phyloP scores from a whole-genome alignment of 2,113 vertebrate genomes.

The Paracanthobrama guichenoti region DNA sequence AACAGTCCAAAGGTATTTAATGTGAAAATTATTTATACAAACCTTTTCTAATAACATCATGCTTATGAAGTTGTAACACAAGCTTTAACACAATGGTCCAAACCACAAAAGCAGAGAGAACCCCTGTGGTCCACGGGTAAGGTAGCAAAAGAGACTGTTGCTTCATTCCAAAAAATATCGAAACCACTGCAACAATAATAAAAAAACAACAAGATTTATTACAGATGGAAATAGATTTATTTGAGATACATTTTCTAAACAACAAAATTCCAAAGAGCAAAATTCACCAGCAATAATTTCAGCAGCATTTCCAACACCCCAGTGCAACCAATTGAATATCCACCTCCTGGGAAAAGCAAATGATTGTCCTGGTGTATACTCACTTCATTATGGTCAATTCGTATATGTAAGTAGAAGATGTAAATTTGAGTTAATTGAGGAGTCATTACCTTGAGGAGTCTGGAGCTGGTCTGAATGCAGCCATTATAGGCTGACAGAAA shows the following conservation, averaged over 20 bases:
- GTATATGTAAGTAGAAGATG: background rate
- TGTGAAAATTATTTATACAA: background rate
- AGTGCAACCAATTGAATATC: constrained; percentile 85
- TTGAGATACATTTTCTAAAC: constrained; percentile 42
- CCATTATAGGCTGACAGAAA: constrained; percentile 79
- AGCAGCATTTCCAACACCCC: constrained; percentile 74
- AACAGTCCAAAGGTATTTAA: background rate
- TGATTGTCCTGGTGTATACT: background rate
- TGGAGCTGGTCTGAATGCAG: constrained; percentile 76
- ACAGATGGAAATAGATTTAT: background rate
- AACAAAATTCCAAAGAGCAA: background rate
- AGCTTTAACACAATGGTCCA: constrained; percentile 79
- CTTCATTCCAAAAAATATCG: constrained; percentile 81
- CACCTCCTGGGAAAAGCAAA: constrained; percentile 71
- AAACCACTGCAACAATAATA: constrained; percentile 59
- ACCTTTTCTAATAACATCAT: constrained; percentile 41
- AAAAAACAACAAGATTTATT: background rate
- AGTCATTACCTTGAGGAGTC: constrained; percentile 75
- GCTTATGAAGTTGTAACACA: constrained; percentile 75
- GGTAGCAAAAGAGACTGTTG: constrained; percentile 79
- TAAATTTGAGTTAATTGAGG: background rate
- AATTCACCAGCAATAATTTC: constrained; percentile 82
- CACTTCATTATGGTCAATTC: background rate
- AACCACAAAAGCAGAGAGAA: constrained; percentile 79
- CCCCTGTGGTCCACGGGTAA: constrained; percentile 73